Base-by-base conservation (phyloP, 2,113 vertebrate genomes). In the Terrapene triunguis region DNA sequence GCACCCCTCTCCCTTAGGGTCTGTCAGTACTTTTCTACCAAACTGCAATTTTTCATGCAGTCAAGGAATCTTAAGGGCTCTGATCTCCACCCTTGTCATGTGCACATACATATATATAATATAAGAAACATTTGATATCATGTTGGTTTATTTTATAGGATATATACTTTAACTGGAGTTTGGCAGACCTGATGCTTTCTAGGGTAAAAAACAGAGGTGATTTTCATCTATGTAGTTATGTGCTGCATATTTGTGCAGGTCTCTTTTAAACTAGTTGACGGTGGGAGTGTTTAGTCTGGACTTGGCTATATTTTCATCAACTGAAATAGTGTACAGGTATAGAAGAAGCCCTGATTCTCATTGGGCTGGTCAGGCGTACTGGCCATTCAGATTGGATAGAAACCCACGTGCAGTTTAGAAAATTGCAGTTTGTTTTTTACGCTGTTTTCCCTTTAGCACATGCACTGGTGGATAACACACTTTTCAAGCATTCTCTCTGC, bases 141-240 rank as follows among this genome's bases (percentile, higher is more conserved):
- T 87, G 79, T 87, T 97, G 95, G 97, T 96, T 97, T 96, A 97
- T 97, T 96, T 72, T 87, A 97, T 96, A 7, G 54, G 85, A 84
- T 93, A 90, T 93, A 90, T 97, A 96, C 95, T 97, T 97, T 96
- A 96, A 93, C 85, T 74, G 91, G 91, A 92, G 69, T 96, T 97
- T 96, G 94, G 85, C 95, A 82, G 94, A 92, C 76, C 80, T 90
- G 54, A 79, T 96, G 94, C 86, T 89, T 95, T 96, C 88, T 91
- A 92, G 97, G 96, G 96, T 96, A 97, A 97, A 97, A 80, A 96
- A 96, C 93, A 93, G 89, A 91, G 78, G 95, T 97, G 97, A 87
- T 95, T 92, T 81, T 94, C 85, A 48, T 95, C 96, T 95, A 90
- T 69, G 92, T 93, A 91, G 65, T 62, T 38, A n/a, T 87, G 80